Evolutionary conservation across 2,797 vertebrate genomes (phyloP).

Genomic region (Carapus acus): DNA sequence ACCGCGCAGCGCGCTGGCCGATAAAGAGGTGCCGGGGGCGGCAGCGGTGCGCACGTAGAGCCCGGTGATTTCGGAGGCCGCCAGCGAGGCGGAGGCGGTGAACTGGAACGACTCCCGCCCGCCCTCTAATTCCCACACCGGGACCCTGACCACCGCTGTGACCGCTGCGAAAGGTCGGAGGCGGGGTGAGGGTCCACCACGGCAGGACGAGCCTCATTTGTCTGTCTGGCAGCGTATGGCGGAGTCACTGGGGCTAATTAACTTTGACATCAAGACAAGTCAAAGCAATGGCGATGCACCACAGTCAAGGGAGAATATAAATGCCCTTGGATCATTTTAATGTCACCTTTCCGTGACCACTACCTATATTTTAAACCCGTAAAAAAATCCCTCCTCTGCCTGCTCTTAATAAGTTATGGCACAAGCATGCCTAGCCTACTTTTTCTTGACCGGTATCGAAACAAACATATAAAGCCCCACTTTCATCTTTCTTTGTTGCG

Average conservation of each 20-base stretch:
- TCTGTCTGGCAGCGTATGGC: conserved; percentile 44
- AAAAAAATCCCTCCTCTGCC: too few species aligned
- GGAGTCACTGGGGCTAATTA: conserved; percentile 35
- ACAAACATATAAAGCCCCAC: too few species aligned
- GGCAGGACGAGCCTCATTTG: conserved; percentile 43
- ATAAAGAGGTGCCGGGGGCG: conserved; percentile 61
- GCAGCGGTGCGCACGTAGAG: conserved; percentile 62
- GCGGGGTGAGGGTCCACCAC: conserved; percentile 40
- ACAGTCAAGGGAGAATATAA: not conserved
- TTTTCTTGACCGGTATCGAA: too few species aligned
- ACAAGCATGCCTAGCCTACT: too few species aligned
- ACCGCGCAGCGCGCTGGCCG: conserved; percentile 46
- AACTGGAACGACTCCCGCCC: conserved; percentile 48
- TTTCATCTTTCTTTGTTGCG: too few species aligned
- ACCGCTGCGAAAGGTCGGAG: conserved; percentile 55
- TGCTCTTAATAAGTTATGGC: conserved; percentile 5
- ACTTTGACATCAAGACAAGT: conserved; percentile 22
- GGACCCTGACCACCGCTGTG: conserved; percentile 50
- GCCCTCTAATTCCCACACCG: conserved; percentile 40
- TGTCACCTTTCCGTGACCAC: too few species aligned
- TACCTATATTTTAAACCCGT: too few species aligned
- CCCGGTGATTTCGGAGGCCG: conserved; percentile 74
- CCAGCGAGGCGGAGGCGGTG: conserved; percentile 27
- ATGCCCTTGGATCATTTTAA: not conserved
- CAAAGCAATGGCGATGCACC: not conserved